These are phyloP conservation scores for Eugnorisma glareosa DNA, from an alignment of 2,888 invertebrate species.

Conservation along the genomic window DNA sequence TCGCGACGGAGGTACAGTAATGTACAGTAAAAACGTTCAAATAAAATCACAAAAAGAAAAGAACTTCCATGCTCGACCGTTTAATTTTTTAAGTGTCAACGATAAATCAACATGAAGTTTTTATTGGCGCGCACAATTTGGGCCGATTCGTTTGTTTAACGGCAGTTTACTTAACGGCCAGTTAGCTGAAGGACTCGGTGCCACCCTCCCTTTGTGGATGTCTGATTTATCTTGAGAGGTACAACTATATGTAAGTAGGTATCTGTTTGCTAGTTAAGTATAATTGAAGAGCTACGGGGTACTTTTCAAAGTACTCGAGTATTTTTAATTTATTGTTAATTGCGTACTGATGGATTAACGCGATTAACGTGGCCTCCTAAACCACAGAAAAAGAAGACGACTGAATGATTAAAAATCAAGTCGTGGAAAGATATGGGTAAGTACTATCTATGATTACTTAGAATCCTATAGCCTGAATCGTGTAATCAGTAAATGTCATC, in stretches of 20 bases:
- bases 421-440: no score
- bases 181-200: constrained; percentile 27
- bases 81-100: constrained; percentile 48
- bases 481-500: no score
- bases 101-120: constrained; percentile 61
- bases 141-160: constrained; percentile 58
- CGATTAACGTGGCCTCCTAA: no score
- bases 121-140: constrained; percentile 60
- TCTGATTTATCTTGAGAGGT: constrained; percentile 12
- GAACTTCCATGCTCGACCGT: neutral
- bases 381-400: no score
- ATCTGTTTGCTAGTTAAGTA: neutral
- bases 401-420: no score
- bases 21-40: neutral
- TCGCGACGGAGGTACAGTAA: no score
- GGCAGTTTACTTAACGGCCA: constrained; percentile 42
- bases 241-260: neutral
- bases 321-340: no score
- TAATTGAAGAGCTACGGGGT: no score
- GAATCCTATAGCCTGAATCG: no score
- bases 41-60: constrained; percentile 46
- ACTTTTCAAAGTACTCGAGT: no score
- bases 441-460: no score
- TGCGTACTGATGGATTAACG: no score
- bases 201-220: neutral